Conservation (phyloP, 2,888 invertebrate genomes). For the Agrilus mali region DNA sequence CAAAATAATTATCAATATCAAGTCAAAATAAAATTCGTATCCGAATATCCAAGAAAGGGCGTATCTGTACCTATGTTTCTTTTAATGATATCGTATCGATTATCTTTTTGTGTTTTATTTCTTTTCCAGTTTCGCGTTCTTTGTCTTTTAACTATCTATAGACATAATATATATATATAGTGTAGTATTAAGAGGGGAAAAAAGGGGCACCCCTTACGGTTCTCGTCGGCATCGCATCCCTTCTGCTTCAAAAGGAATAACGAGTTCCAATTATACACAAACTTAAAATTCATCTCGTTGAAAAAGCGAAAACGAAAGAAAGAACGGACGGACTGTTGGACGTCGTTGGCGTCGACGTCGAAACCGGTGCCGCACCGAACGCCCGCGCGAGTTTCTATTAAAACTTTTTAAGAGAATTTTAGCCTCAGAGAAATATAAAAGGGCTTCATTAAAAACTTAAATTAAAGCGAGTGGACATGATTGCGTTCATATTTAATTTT, state of each 20-base stretch:
- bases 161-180: too few relatives aligned
- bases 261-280: conserved; percentile 34
- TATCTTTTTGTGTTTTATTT: too few relatives aligned
- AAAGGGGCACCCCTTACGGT: conserved; percentile 6
- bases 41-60: too few relatives aligned
- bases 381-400: conserved; percentile 28
- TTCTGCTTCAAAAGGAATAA: conserved; percentile 28
- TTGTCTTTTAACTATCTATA: too few relatives aligned
- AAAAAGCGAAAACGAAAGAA: conserved; percentile 31
- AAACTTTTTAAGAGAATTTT: conserved; percentile 34
- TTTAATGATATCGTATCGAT: too few relatives aligned
- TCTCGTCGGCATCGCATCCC: conserved; percentile 19
- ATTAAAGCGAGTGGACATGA: conserved; percentile 32
- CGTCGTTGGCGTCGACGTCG: background rate
- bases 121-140: too few relatives aligned
- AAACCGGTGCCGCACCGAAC: background rate
- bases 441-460: conserved; percentile 33
- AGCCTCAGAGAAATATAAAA: conserved; percentile 27
- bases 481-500: conserved; percentile 19
- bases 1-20: too few relatives aligned
- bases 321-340: conserved; percentile 9
- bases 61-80: too few relatives aligned
- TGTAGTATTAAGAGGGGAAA: too few relatives aligned
- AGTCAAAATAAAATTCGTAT: too few relatives aligned
- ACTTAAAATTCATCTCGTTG: conserved; percentile 37